Percentiles rank a stretch among this genome's conserved stretches.
These are phyloP conservation scores for Aratinga solstitialis DNA, from an alignment of 2,797 vertebrate genomes.

Conservation along the genomic window DNA sequence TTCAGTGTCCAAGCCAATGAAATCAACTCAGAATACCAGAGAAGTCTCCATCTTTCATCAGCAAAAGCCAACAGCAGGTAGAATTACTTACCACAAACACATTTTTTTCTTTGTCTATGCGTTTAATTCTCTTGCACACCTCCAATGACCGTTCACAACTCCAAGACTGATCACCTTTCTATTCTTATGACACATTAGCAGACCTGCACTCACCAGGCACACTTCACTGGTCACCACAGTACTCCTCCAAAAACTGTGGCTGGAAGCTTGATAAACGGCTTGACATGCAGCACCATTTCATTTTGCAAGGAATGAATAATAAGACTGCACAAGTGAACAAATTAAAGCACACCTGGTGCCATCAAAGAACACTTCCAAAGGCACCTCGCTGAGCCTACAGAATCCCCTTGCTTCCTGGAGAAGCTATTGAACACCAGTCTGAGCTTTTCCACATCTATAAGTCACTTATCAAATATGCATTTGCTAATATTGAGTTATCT, in stretches of 20 bases:
- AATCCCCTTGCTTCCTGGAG: not conserved
- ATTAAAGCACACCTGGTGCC: not conserved
- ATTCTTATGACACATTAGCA: not conserved
- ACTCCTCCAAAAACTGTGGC: fast-evolving
- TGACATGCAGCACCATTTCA: not conserved
- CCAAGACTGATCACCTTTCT: not conserved
- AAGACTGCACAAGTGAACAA: not conserved
- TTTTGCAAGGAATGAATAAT: not conserved
- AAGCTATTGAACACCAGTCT: not conserved
- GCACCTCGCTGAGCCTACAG: not conserved
- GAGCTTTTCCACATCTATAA: not conserved
- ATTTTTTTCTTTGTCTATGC: not conserved
- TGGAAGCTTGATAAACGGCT: not conserved
- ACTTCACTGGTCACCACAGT: not conserved
- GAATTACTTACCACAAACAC: not conserved
- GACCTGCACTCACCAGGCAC: not conserved
- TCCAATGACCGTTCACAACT: not conserved
- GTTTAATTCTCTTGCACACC: not conserved
- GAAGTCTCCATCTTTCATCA: not conserved
- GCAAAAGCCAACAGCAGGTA: not conserved
- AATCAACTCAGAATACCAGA: not conserved
- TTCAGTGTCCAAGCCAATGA: not conserved
- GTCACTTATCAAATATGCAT: not conserved
- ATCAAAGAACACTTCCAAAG: not conserved
- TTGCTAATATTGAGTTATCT: not conserved